phyloP scores from a whole-genome alignment of 2,888 invertebrate genomes.

The Caenorhabditis japonica region DNA sequence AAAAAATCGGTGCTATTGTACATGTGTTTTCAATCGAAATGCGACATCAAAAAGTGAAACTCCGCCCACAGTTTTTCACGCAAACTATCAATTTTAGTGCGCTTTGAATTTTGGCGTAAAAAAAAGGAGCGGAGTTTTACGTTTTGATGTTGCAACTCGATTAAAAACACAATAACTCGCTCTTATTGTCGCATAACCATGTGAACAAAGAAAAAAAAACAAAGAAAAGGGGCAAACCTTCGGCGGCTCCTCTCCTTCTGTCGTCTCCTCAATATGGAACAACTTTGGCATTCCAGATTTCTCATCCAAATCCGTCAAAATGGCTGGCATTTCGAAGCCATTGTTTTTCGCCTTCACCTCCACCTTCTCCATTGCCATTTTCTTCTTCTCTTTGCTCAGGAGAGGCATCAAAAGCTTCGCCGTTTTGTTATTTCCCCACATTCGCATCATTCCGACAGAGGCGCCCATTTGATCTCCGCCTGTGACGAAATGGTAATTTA shows the following conservation, averaged over 20 bases:
- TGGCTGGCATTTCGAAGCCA: constrained; percentile 74
- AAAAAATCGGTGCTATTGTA: too few species aligned
- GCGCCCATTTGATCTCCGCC: constrained; percentile 70
- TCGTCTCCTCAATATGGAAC: constrained; percentile 64
- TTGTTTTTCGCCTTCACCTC: constrained; percentile 76
- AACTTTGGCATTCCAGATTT: constrained; percentile 73
- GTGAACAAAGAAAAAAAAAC: too few species aligned
- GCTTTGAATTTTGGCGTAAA: too few species aligned
- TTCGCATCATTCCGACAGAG: constrained; percentile 76
- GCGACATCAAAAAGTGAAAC: too few species aligned
- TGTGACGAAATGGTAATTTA: constrained; percentile 9
- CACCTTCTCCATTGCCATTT: constrained; percentile 74
- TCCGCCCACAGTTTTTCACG: too few species aligned
- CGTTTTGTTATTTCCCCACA: constrained; percentile 75
- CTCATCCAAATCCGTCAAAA: constrained; percentile 73
- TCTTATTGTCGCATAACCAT: too few species aligned
- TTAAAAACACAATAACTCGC: too few species aligned
- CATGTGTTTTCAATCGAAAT: too few species aligned
- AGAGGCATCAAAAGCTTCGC: constrained; percentile 76
- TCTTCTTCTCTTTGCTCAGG: constrained; percentile 70
- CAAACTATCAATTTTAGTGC: too few species aligned
- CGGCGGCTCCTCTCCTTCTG: constrained; percentile 55
- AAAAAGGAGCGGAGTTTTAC: too few species aligned
- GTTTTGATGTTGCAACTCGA: too few species aligned
- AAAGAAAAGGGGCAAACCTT: too few species aligned